These are phyloP conservation scores for Myioborus miniatus DNA, from an alignment of 2,797 vertebrate species.

Conservation along the genomic window DNA sequence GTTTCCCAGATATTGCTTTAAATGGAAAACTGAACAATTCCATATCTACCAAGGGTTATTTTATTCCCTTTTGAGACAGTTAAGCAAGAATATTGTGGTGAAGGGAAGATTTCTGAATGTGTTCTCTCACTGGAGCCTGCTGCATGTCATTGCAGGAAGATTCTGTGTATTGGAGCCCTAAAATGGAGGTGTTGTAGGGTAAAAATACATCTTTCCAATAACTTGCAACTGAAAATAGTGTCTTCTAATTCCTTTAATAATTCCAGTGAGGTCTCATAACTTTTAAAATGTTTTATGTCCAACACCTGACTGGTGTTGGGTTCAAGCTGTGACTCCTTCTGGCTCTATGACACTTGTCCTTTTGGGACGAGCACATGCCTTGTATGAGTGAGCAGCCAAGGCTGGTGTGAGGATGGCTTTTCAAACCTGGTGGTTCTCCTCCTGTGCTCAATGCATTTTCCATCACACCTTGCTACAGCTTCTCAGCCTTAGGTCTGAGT, in stretches of 20 bases:
- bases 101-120: background rate
- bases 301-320: background rate
- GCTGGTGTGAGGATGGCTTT: background rate
- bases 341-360: fast-evolving
- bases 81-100: background rate
- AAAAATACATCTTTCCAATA: background rate
- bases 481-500: background rate
- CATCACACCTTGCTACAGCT: background rate
- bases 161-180: background rate
- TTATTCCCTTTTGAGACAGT: background rate
- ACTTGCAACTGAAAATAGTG: background rate
- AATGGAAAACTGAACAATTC: background rate
- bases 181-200: background rate
- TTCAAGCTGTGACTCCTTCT: background rate
- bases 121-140: background rate
- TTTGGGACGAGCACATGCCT: background rate
- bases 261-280: background rate
- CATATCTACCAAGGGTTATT: background rate
- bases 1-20: constrained; percentile 7
- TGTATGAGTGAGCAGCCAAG: background rate
- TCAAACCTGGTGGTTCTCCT: background rate
- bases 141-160: background rate
- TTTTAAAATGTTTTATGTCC: background rate
- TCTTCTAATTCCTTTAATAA: background rate
- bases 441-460: background rate